phyloP scores from a whole-genome alignment of 2,113 vertebrate genomes.

The Formicarius rufipectus region DNA sequence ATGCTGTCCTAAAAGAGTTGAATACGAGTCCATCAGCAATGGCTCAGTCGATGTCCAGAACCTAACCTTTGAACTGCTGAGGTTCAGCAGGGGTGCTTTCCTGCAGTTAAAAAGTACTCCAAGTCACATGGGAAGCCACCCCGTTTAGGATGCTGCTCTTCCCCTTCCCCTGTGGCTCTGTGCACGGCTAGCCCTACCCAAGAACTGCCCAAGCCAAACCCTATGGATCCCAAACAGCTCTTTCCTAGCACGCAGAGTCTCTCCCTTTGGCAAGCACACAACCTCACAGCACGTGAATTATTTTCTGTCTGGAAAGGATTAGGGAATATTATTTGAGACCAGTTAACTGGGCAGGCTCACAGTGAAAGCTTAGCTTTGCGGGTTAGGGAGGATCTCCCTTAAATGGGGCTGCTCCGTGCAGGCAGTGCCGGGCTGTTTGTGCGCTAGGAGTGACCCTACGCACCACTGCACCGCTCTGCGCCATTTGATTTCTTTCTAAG shows the following conservation, averaged over 20 bases:
- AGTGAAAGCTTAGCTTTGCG: not conserved
- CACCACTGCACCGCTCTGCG: not conserved
- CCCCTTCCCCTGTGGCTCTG: not conserved
- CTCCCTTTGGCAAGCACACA: not conserved
- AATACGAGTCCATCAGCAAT: not conserved
- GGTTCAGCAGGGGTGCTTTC: not conserved
- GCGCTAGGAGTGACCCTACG: accelerated
- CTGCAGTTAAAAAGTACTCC: not conserved
- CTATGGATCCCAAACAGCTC: not conserved
- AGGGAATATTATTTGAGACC: not conserved
- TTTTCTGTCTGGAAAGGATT: not conserved
- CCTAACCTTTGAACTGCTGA: not conserved
- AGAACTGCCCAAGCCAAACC: not conserved
- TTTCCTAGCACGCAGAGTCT: not conserved
- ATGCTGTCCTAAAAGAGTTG: not conserved
- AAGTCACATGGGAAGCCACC: not conserved
- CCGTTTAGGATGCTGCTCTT: not conserved
- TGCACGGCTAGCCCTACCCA: not conserved
- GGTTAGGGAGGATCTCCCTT: not conserved
- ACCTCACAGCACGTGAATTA: not conserved
- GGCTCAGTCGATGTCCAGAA: not conserved
- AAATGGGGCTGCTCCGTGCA: not conserved
- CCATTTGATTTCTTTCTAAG: not conserved
- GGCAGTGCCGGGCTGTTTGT: not conserved
- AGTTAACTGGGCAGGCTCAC: not conserved